Evolutionary conservation across 1,140 invertebrate species (phyloP).

Genomic region (Aphidius gifuensis): DNA sequence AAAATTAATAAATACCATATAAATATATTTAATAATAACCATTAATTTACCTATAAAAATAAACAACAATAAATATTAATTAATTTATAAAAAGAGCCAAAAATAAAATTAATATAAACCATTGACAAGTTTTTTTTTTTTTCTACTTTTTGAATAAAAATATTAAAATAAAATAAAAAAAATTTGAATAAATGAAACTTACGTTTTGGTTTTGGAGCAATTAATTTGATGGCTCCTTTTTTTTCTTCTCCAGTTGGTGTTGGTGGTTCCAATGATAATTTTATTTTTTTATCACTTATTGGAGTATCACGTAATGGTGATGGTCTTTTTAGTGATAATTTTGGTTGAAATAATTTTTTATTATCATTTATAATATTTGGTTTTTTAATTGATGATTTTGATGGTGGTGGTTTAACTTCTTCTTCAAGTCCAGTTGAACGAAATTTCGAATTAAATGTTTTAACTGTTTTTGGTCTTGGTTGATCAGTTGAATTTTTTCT

Average conservation of each 20-base stretch:
- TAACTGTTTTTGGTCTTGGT: conserved; percentile 77
- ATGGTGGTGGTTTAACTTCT: conserved; percentile 74
- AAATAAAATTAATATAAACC: conserved; percentile 18
- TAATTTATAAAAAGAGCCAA: conserved; percentile 3
- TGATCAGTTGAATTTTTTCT: conserved; percentile 64
- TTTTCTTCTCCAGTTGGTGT: conserved; percentile 59
- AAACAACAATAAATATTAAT: conserved; percentile 15
- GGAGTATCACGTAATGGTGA: conserved; percentile 60
- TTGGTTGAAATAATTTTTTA: conserved; percentile 62
- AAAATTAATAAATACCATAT: conserved; percentile 19
- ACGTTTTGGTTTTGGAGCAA: conserved; percentile 85
- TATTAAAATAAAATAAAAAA: conserved; percentile 8
- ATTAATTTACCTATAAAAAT: conserved; percentile 8
- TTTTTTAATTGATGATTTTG: conserved; percentile 55
- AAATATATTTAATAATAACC: background rate
- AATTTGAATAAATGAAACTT: conserved; percentile 58
- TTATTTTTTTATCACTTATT: conserved; percentile 73
- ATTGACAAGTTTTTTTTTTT: too few relatives aligned
- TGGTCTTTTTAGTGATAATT: conserved; percentile 59
- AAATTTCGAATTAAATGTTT: conserved; percentile 84
- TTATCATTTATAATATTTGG: conserved; percentile 36
- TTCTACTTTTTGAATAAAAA: too few relatives aligned
- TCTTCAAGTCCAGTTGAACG: conserved; percentile 81
- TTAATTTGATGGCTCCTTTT: conserved; percentile 77
- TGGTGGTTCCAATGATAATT: conserved; percentile 55